Evolutionary conservation across 2,797 vertebrate genomes (phyloP), one percentile per base, ranked within the genome.

Genomic region (Sebastes hubbsi): DNA sequence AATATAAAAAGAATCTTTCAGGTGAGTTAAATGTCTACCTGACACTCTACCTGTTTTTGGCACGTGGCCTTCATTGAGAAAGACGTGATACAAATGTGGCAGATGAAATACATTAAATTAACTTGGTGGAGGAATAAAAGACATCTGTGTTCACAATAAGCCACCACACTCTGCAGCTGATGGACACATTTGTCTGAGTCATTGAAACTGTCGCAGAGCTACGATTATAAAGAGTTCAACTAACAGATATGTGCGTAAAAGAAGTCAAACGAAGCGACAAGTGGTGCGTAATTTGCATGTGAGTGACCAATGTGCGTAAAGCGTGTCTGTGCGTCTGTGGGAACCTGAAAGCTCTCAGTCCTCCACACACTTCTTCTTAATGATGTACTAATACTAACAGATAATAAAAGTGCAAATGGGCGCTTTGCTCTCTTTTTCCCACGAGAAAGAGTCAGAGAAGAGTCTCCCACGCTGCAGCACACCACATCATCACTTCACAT

Each of bases 351-450:
- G 30, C 65, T 7, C 42, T 2, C 46, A 25, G 61, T 22, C 34
- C 56, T 64, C 64, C 78, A 74, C 80, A 77, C 87, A 70, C 81
- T 56, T 67, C 27, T 32, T 55, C 14, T 67, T 67, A 82, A 81
- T 24, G 62, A 72, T 27, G 77, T 27, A 27, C 64, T 24, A 69
- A 24, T 42, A 81, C n/a, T 59, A 72, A 82, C 89, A 91, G 75
- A 72, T 78, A 38, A 84, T 89, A 80, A 87, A 89, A 69, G 46
- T 27, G 86, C 54, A 79, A 87, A 81, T 72, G 30, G 16, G 0
- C 6, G 24, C 66, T 49, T 56, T 2, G 1, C 6, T n/a, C 10
- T 38, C 2, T 13, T 49, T 67, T 87, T 87, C 87, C 83, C 88
- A 82, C 14, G 87, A 85, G 90, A 88, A 89, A 12, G 61, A 75